Conservation (phyloP, 2,888 invertebrate species). For the Calliscelio sp. region DNA sequence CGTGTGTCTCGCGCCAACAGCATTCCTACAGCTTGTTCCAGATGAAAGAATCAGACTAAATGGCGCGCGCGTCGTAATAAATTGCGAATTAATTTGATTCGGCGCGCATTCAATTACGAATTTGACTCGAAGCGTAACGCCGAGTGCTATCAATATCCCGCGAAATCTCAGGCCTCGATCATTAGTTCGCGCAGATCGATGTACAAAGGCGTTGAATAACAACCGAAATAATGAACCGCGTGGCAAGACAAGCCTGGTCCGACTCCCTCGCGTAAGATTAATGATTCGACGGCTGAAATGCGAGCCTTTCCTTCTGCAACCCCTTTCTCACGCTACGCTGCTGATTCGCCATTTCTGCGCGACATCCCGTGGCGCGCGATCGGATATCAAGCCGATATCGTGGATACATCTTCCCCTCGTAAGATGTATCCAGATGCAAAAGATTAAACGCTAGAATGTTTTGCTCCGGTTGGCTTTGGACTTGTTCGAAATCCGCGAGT, state of each 20-base stretch:
- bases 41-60: slow-evolving; percentile 52
- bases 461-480: too few relatives aligned
- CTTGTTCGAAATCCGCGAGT: too few relatives aligned
- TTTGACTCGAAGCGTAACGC: slow-evolving; percentile 50
- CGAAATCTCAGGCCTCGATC: slow-evolving; percentile 61
- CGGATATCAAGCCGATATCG: slow-evolving; percentile 70
- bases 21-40: slow-evolving; percentile 58
- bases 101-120: slow-evolving; percentile 63
- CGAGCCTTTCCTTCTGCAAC: slow-evolving; percentile 71
- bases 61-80: slow-evolving; percentile 53
- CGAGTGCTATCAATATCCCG: slow-evolving; percentile 67
- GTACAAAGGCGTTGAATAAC: slow-evolving; percentile 73
- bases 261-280: slow-evolving; percentile 72
- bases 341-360: slow-evolving; percentile 74
- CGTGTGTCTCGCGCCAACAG: slow-evolving; percentile 43
- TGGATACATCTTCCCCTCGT: slow-evolving; percentile 57
- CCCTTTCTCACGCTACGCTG: slow-evolving; percentile 80
- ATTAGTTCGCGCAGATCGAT: slow-evolving; percentile 62
- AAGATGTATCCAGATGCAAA: slow-evolving; percentile 53
- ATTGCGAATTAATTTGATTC: slow-evolving; percentile 62
- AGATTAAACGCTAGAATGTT: slow-evolving; percentile 85
- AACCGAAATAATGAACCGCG: slow-evolving; percentile 73
- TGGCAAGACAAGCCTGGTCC: slow-evolving; percentile 67
- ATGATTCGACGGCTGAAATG: slow-evolving; percentile 71
- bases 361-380: slow-evolving; percentile 71